Base-by-base conservation (phyloP, 1,140 invertebrate species). In the Procambarus clarkii region DNA sequence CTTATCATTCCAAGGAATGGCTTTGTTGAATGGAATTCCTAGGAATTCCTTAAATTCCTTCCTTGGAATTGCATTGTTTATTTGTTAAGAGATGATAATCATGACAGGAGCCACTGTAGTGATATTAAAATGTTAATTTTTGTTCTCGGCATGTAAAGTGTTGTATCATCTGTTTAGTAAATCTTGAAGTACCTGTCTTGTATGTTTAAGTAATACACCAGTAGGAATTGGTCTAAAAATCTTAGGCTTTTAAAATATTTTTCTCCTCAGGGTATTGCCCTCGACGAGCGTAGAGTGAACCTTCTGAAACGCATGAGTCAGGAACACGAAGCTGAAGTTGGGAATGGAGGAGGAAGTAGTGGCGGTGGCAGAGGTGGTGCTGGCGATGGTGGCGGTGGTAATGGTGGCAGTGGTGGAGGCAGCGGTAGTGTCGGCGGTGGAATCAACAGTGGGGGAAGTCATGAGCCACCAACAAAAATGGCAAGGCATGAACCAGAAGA, bases 281-380 rank as follows among this genome's bases (percentile, higher is more conserved):
- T 92, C 64, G 92, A 93, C 74, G 93, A 93, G 54, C 88, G 92
- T 21, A 77, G 88, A 80, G 91, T 91, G 44, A 93, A 92, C 81
- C 91, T 92, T 44, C 81, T 91, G 54, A 93, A 92, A 87, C 84
- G 89, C 45, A 86, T 90, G 88, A 91, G 89, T 76, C 79, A 93
- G 81, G 92, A 90, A 46, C 77, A 91, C 78, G 88, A 90, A 90
- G 46, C 86, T n/a, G 74, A 78, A 64, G 45, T 60, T 74, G 78
- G 64, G 34, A 87, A 64, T 78, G 79, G 88, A 48, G 64, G 91
- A 44, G 80, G 60, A 69, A 45, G 82, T n/a, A 44, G 86, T n/a
- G 80, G 60, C 78, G 45, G 82, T 8, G 45, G 86, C 15, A 21
- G 71, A 1, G 60, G 79, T 71, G 21, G 71, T 24, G 50, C 24